Conservation (phyloP, 2,797 vertebrate species). For the Spheniscus humboldti region DNA sequence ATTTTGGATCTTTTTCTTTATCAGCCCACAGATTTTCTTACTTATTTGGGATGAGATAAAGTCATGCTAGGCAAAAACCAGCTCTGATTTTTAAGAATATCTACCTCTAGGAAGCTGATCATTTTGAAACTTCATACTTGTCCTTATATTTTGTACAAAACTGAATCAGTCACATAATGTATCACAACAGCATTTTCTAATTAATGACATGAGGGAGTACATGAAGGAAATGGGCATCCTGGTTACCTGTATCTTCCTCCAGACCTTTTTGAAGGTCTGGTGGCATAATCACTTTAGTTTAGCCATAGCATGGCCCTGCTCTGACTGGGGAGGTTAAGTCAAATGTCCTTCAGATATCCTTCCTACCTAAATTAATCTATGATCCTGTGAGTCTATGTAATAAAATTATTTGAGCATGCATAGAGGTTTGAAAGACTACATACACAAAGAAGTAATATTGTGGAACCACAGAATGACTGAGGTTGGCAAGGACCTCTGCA, state of each 20-base stretch:
- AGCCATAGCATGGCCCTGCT: background rate
- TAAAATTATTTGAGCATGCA: background rate
- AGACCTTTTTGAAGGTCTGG: background rate
- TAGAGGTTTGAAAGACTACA: background rate
- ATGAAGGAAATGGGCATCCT: background rate
- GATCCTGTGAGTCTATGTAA: background rate
- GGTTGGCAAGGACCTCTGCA: background rate
- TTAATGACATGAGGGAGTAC: background rate
- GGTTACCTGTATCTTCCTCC: background rate
- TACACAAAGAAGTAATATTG: background rate
- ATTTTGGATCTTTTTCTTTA: background rate
- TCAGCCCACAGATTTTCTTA: background rate
- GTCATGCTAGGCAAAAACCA: background rate
- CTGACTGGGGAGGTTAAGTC: background rate
- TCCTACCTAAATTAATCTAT: background rate
- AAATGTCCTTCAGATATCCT: background rate
- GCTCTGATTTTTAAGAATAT: background rate
- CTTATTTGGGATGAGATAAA: background rate
- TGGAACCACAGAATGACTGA: background rate
- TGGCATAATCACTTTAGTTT: background rate
- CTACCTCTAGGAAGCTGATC: background rate
- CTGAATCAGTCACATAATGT: background rate
- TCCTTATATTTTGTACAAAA: background rate
- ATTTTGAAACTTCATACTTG: background rate
- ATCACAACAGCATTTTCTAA: background rate